Evolutionary conservation across 2,113 vertebrate species (phyloP).

Genomic region (Pluvianellus socialis): DNA sequence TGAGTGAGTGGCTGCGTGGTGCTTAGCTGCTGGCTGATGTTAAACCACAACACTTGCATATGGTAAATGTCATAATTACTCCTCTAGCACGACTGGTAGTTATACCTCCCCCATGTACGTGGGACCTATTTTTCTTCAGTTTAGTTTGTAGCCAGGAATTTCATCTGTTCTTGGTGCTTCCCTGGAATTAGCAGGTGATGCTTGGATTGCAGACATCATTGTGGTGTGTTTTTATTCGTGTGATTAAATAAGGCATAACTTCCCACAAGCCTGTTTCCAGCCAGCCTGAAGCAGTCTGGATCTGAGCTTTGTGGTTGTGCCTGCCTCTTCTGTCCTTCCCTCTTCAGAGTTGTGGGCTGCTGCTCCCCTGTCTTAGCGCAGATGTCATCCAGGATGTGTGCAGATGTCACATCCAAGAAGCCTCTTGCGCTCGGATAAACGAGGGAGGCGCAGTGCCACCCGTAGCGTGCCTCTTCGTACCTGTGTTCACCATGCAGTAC

Average conservation of each 20-base stretch:
- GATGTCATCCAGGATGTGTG: no score
- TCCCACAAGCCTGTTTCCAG: not conserved
- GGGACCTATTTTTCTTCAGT: not conserved
- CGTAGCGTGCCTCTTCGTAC: no score
- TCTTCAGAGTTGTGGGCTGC: not conserved
- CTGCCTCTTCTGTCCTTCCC: not conserved
- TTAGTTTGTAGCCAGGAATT: not conserved
- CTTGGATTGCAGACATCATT: not conserved
- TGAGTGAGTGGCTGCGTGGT: not conserved
- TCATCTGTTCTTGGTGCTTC: not conserved
- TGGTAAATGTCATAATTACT: not conserved
- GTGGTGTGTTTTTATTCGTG: not conserved
- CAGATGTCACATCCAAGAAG: no score
- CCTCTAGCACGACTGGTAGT: not conserved
- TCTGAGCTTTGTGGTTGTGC: not conserved
- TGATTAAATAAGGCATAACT: not conserved
- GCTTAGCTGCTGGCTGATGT: not conserved
- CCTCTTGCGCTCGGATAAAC: no score
- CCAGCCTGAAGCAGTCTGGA: not conserved
- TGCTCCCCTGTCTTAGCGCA: not conserved
- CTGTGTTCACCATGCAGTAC: no score
- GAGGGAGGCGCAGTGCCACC: no score
- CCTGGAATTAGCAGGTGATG: not conserved
- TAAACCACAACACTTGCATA: not conserved
- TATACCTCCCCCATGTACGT: not conserved